Evolutionary conservation across 2,888 invertebrate species (phyloP).

Genomic region (Venustoraphidia nigricollis): DNA sequence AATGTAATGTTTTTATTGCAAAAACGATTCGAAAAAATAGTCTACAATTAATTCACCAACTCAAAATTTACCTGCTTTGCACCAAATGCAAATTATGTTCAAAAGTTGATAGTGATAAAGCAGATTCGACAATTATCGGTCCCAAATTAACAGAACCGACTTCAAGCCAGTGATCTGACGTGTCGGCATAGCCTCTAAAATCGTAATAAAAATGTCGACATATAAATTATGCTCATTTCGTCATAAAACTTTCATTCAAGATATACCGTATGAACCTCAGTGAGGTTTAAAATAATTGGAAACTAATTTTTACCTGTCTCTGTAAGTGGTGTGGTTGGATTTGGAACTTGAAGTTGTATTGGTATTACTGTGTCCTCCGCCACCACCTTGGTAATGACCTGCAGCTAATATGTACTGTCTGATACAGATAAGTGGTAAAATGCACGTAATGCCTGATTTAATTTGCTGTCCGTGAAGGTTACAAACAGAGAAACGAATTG

Average conservation of each 20-base stretch:
- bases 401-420: conserved; percentile 49
- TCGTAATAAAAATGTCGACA: no score
- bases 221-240: no score
- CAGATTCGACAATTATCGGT: conserved; percentile 79
- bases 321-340: conserved; percentile 13
- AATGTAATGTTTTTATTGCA: background rate
- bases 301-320: conserved; percentile 2
- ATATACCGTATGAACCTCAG: background rate
- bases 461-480: conserved; percentile 91
- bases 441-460: conserved; percentile 73
- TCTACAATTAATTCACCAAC: background rate
- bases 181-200: conserved; percentile 22
- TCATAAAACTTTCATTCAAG: background rate
- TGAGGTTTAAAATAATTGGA: background rate
- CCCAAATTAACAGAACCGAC: conserved; percentile 83
- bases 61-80: conserved; percentile 50
- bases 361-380: conserved; percentile 42
- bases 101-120: conserved; percentile 62
- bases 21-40: background rate
- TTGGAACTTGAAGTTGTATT: conserved; percentile 41
- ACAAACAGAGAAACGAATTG: conserved; percentile 76
- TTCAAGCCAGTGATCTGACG: conserved; percentile 73
- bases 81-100: conserved; percentile 61
- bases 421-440: conserved; percentile 59
- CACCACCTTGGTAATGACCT: conserved; percentile 25